phyloP scores from a whole-genome alignment of 2,113 vertebrate genomes.

The Tupaia tana region DNA sequence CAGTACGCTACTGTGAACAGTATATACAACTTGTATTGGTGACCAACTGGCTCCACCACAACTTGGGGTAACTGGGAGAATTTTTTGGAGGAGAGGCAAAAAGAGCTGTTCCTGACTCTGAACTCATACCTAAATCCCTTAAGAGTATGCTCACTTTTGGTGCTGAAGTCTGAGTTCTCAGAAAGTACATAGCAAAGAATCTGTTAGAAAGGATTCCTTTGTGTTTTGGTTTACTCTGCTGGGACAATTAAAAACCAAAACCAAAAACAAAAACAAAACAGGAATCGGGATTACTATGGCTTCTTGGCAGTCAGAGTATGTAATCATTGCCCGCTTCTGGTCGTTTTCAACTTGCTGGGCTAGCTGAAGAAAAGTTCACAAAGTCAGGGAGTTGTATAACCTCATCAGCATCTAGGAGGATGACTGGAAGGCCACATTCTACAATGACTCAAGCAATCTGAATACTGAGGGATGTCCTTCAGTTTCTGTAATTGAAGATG shows the following conservation, averaged over 20 bases:
- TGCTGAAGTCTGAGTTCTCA: neutral
- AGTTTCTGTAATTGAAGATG: neutral
- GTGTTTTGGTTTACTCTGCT: neutral
- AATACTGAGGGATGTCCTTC: slow-evolving; percentile 33
- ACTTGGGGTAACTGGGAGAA: neutral
- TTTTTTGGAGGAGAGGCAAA: neutral
- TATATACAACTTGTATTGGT: neutral
- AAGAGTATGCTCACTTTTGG: neutral
- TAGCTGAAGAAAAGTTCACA: slow-evolving; percentile 31
- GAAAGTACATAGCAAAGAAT: neutral
- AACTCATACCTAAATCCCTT: neutral
- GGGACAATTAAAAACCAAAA: neutral
- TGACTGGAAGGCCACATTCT: neutral
- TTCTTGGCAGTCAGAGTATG: neutral
- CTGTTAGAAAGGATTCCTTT: neutral
- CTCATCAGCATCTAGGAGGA: slow-evolving; percentile 24
- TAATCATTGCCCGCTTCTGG: slow-evolving; percentile 8
- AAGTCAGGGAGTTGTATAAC: neutral
- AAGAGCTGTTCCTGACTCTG: neutral
- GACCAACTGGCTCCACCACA: neutral
- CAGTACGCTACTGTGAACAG: neutral
- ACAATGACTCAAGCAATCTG: neutral
- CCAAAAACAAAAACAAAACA: neutral
- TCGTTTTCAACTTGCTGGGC: slow-evolving; percentile 40
- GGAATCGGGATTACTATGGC: slow-evolving; percentile 3